Percentiles rank a stretch among this genome's conserved stretches.
These are phyloP conservation scores for Lasaia peninsularis DNA, from an alignment of 1,140 invertebrate genomes.

Conservation along the genomic window DNA sequence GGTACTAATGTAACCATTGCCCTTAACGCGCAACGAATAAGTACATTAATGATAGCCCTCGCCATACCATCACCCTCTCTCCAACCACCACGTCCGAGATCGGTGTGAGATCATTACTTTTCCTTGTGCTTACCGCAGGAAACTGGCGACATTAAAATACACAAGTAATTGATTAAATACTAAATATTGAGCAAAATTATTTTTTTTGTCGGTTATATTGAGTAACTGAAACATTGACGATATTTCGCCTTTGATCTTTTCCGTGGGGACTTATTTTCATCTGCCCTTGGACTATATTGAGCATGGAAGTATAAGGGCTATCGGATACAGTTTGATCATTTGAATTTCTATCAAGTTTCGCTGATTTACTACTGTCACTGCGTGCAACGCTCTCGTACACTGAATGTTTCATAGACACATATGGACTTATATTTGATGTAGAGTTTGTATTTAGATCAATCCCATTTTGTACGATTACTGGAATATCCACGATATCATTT, in stretches of 20 bases:
- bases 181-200: constrained; percentile 45
- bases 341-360: constrained; percentile 31
- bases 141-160: no score
- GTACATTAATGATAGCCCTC: no score
- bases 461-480: constrained; percentile 47
- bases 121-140: no score
- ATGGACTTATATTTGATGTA: constrained; percentile 29
- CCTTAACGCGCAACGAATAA: no score
- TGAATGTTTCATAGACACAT: constrained; percentile 76
- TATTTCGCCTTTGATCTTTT: constrained; percentile 55
- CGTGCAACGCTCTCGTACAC: constrained; percentile 70
- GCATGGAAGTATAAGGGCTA: constrained; percentile 62
- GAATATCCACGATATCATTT: constrained; percentile 31
- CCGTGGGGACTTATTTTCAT: constrained; percentile 71
- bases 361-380: constrained; percentile 35
- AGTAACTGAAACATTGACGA: constrained; percentile 60
- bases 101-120: no score
- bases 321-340: constrained; percentile 39
- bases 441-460: constrained; percentile 29
- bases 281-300: constrained; percentile 75
- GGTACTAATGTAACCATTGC: no score
- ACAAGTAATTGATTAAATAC: no score
- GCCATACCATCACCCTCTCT: no score
- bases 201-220: constrained; percentile 44
- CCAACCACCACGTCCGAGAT: no score